A percentile compares a stretch with the other conserved stretches of the same genome.
Conservation (phyloP, 2,113 vertebrate genomes). For the Raja brachyura region DNA sequence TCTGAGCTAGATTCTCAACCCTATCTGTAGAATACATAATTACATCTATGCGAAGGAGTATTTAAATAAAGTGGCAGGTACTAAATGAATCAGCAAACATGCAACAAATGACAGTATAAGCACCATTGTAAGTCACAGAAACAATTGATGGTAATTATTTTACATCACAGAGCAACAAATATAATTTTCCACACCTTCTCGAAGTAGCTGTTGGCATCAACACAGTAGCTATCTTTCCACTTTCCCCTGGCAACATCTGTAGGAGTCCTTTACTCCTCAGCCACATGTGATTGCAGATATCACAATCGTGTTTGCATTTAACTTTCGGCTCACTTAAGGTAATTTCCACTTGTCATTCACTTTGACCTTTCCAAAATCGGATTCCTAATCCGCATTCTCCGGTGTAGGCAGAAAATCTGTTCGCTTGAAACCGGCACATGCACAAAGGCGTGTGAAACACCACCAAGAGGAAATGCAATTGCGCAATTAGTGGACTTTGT, state of each 20-base stretch:
- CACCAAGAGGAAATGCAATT: background rate
- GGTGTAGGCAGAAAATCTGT: background rate
- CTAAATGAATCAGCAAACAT: background rate
- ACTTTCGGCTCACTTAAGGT: background rate
- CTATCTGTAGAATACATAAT: background rate
- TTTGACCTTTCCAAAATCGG: background rate
- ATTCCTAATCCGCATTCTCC: background rate
- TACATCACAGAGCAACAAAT: background rate
- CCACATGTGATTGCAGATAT: background rate
- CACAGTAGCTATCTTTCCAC: background rate
- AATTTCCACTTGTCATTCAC: background rate
- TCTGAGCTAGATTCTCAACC: background rate
- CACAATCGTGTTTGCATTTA: background rate
- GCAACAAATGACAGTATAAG: background rate
- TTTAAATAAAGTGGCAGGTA: background rate
- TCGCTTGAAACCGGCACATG: background rate
- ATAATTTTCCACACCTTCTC: background rate
- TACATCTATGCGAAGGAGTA: background rate
- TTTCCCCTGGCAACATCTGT: background rate
- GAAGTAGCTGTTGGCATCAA: constrained; percentile 6
- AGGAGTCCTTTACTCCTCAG: background rate
- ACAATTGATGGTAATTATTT: background rate
- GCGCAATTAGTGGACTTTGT: constrained; percentile 4
- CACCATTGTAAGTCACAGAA: background rate
- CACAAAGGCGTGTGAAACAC: background rate